A percentile compares a stretch with the other conserved stretches of the same genome.
These are phyloP conservation scores for Anolis apletophallus DNA, from an alignment of 2,797 vertebrate species.

Conservation along the genomic window DNA sequence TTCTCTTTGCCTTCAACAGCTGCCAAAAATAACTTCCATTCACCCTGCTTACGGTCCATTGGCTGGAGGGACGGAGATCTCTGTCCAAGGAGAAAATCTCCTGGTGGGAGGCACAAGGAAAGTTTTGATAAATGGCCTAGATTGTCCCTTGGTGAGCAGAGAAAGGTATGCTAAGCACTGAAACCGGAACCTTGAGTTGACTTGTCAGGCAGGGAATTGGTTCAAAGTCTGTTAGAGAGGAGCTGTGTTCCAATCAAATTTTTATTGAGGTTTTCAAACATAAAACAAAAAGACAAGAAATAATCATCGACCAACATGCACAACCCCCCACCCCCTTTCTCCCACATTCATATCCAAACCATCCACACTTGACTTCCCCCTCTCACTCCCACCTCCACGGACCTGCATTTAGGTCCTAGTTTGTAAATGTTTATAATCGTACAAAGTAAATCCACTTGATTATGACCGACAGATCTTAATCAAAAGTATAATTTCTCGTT, in stretches of 20 bases:
- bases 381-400: too few species aligned
- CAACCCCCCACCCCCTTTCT: too few species aligned
- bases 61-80: slow-evolving; percentile 89
- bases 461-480: too few species aligned
- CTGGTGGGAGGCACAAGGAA: slow-evolving; percentile 82
- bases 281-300: too few species aligned
- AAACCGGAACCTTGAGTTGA: neutral
- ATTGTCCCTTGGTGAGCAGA: slow-evolving; percentile 76
- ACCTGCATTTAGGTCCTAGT: too few species aligned
- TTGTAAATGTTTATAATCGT: too few species aligned
- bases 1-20: slow-evolving; percentile 73
- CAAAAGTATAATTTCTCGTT: too few species aligned
- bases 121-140: slow-evolving; percentile 85
- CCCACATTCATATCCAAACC: too few species aligned
- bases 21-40: slow-evolving; percentile 84
- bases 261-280: too few species aligned
- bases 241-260: neutral
- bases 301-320: too few species aligned
- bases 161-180: slow-evolving; percentile 45
- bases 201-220: neutral
- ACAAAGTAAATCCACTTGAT: too few species aligned
- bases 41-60: slow-evolving; percentile 89
- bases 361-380: too few species aligned
- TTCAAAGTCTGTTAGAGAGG: neutral
- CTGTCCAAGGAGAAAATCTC: slow-evolving; percentile 84